phyloP scores from a whole-genome alignment of 1,140 invertebrate species.

The Pinna nobilis region DNA sequence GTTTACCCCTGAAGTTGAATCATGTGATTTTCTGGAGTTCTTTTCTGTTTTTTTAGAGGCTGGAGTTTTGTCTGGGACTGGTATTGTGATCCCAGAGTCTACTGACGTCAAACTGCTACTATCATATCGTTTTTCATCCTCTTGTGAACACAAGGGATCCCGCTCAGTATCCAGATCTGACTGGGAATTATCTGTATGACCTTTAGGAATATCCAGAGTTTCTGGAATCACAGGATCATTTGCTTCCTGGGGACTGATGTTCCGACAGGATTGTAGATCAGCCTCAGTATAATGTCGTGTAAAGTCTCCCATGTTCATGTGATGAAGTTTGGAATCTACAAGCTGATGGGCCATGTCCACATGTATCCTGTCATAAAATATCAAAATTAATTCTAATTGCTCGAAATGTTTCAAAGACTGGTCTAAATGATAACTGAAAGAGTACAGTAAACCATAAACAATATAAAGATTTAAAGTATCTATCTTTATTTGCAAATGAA shows the following conservation, averaged over 20 bases:
- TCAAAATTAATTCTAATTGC: background rate
- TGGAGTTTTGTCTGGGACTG: background rate
- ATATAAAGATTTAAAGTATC: too few relatives aligned
- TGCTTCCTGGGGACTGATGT: background rate
- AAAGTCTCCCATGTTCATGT: conserved; percentile 80
- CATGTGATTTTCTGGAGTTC: too few relatives aligned
- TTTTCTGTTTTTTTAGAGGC: too few relatives aligned
- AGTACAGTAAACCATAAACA: too few relatives aligned
- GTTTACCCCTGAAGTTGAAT: background rate
- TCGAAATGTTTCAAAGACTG: too few relatives aligned
- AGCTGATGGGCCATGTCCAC: conserved; percentile 85
- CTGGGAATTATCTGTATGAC: too few relatives aligned
- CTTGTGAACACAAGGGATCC: too few relatives aligned
- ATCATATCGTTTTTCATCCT: too few relatives aligned
- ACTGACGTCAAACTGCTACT: conserved; percentile 60
- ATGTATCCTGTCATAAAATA: conserved; percentile 81
- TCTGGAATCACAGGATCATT: background rate
- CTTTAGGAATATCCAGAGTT: too few relatives aligned
- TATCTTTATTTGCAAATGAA: too few relatives aligned
- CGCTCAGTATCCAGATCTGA: too few relatives aligned
- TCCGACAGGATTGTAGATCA: background rate
- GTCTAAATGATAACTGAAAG: background rate
- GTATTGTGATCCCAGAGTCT: conserved; percentile 54
- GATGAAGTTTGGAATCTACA: conserved; percentile 91
- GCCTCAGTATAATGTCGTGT: conserved; percentile 42